Evolutionary conservation across 2,888 invertebrate species (phyloP), one percentile per base, ranked within the genome.

Genomic region (Invenusta paracnida): DNA sequence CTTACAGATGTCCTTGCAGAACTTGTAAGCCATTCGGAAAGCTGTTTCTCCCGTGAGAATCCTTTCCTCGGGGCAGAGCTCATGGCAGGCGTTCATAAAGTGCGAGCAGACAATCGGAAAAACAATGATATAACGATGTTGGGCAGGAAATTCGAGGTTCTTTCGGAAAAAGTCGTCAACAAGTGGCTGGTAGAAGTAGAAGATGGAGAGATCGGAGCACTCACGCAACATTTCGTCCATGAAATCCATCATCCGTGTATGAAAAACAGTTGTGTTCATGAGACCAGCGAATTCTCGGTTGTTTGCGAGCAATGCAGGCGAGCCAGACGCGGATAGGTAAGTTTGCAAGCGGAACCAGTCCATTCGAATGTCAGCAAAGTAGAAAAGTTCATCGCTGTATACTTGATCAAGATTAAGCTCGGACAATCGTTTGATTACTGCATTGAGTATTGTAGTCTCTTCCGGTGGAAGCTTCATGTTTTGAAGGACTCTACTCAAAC

Each of bases 131-230:
- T 95, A 99, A 73, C 99, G 94, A 92, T 91, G 91, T 92, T 99
- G 99, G 28, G 98, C 97, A 30, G 99, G 98, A 91, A 99, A 97
- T 91, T 98, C 98, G 88, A 99, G 93, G 92, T 98, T 98, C 96
- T 97, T 96, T 90, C 97, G 97, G 91, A 99, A 98, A 92, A 98
- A 98, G 89, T 96, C 96, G 91, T 98, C 97, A 92, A 98, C 98
- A 91, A 96, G 95, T 92, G 96, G 95, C 90, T 95, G 97, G 91
- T 86, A 86, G 67, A 87, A 86, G 48, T 98, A 99, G 91, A 98
- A 98, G 88, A 98, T 94, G 0, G 98, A 98, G 25, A 99, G 93
- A 93, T 99, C 98, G 0, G 98, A 97, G 0, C 97, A 96, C 92
- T 99, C 98, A 0, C 95, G 95, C 89, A 99, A 93, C 91, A 99